phyloP scores from a whole-genome alignment of 2,888 invertebrate species.

The Priocnemis perturbator region DNA sequence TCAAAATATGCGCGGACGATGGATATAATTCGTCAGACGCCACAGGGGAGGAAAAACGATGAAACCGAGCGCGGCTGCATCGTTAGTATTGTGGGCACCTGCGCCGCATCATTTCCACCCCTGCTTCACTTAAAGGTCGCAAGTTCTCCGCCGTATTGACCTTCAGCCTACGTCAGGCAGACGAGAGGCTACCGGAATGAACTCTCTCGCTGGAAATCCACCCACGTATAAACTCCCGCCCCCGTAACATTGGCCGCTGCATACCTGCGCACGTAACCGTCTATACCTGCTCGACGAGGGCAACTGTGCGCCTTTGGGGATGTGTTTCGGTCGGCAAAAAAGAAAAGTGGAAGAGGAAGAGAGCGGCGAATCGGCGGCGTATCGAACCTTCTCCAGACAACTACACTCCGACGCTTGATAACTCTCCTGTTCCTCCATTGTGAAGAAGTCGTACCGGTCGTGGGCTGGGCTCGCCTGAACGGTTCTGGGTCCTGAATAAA shows the following conservation, averaged over 20 bases:
- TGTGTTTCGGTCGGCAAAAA: background rate
- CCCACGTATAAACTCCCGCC: slow-evolving; percentile 29
- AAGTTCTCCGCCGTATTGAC: slow-evolving; percentile 30
- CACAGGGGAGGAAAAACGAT: too few species aligned
- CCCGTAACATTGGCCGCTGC: slow-evolving; percentile 20
- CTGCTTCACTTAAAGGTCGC: slow-evolving; percentile 44
- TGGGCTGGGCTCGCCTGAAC: too few species aligned
- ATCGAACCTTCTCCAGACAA: too few species aligned
- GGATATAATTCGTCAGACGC: too few species aligned
- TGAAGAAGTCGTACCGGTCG: too few species aligned
- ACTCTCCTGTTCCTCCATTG: too few species aligned
- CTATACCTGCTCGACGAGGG: background rate
- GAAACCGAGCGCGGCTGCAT: too few species aligned
- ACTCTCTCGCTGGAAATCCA: slow-evolving; percentile 19
- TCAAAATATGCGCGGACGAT: too few species aligned
- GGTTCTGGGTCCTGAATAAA: too few species aligned
- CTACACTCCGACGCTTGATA: too few species aligned
- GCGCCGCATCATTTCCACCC: slow-evolving; percentile 3
- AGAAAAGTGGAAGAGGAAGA: background rate
- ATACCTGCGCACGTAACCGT: slow-evolving; percentile 7
- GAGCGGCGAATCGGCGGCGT: background rate
- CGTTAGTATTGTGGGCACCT: too few species aligned
- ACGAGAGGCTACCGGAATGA: slow-evolving; percentile 16
- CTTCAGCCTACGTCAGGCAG: slow-evolving; percentile 33
- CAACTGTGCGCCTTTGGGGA: background rate